Conservation (phyloP, 2,888 invertebrate genomes). For the Drosophila barbarae region DNA sequence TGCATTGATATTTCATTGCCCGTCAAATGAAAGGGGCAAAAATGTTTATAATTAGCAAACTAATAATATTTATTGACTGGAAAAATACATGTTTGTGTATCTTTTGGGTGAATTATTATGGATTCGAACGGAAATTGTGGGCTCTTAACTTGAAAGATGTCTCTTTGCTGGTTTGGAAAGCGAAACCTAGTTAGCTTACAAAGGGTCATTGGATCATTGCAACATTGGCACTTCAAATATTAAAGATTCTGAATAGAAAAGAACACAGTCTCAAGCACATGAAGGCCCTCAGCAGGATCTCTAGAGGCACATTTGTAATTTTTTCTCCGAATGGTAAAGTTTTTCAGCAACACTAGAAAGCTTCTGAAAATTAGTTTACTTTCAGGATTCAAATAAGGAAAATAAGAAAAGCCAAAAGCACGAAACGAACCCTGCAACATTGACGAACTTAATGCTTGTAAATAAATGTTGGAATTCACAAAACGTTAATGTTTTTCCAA, state of each 20-base stretch:
- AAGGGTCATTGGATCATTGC: neutral
- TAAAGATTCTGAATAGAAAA: neutral
- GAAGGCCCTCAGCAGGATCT: too few species aligned
- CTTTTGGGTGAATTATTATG: neutral
- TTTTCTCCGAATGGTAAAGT: neutral
- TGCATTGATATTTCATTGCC: constrained; percentile 73
- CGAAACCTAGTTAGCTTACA: neutral
- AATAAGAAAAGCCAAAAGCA: too few species aligned
- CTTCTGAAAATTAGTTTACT: neutral
- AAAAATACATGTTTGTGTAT: neutral
- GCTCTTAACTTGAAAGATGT: neutral
- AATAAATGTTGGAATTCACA: neutral
- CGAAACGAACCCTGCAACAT: too few species aligned
- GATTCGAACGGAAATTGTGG: neutral
- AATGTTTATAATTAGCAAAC: constrained; percentile 12
- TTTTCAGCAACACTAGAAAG: neutral
- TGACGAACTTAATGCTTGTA: too few species aligned
- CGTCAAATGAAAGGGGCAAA: constrained; percentile 33
- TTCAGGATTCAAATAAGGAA: neutral
- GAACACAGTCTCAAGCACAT: neutral
- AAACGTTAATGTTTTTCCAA: neutral
- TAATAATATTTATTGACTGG: constrained; percentile 11
- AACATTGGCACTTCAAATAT: neutral
- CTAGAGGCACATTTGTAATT: neutral
- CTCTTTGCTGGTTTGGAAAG: neutral